Evolutionary conservation across 2,888 invertebrate species (phyloP).

Genomic region (Unio delphinus): DNA sequence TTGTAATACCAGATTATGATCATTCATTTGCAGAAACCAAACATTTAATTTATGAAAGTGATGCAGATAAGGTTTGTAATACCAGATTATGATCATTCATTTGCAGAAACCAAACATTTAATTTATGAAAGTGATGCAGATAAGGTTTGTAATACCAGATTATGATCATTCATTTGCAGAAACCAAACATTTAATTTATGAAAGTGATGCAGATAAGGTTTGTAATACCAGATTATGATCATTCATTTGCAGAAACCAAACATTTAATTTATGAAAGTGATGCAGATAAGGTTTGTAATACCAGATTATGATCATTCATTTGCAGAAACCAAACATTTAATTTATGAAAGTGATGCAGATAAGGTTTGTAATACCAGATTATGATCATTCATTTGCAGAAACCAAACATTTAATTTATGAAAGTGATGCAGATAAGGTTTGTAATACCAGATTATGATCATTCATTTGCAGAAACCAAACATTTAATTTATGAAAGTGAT

Average conservation of each 20-base stretch:
- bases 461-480: conserved; percentile 95
- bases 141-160: conserved; percentile 85
- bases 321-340: conserved; percentile 94
- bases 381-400: conserved; percentile 97
- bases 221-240: conserved; percentile 95
- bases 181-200: conserved; percentile 93
- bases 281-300: conserved; percentile 83
- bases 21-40: conserved; percentile 96
- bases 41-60: conserved; percentile 95
- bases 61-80: conserved; percentile 87
- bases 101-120: conserved; percentile 95
- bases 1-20: conserved; percentile 94
- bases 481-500: conserved; percentile 95
- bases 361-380: conserved; percentile 89
- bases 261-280: conserved; percentile 97
- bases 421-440: conserved; percentile 89
- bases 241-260: conserved; percentile 95
- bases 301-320: conserved; percentile 97
- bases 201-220: conserved; percentile 91
- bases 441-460: conserved; percentile 96
- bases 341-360: conserved; percentile 94
- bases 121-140: conserved; percentile 94
- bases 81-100: conserved; percentile 95
- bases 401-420: conserved; percentile 95
- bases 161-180: conserved; percentile 98